Percentiles rank a stretch among this genome's conserved stretches.
Evolutionary conservation across 2,888 invertebrate species (phyloP).

Genomic region (Machimus rusticus): DNA sequence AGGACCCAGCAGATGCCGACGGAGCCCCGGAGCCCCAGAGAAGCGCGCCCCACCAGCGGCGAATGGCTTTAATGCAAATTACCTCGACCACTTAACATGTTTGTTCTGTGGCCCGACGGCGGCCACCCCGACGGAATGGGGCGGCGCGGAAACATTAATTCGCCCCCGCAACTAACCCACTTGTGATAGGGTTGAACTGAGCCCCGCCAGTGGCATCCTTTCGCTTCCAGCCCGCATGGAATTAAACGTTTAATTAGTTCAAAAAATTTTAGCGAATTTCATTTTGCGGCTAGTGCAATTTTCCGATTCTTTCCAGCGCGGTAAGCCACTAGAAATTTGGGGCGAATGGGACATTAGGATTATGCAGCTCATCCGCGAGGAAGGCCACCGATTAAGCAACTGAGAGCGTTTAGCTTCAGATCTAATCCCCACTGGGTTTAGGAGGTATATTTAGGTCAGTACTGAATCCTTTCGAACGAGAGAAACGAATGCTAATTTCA

Average conservation of each 20-base stretch:
- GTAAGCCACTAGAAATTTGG: background rate
- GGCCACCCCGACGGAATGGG: background rate
- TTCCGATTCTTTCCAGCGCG: background rate
- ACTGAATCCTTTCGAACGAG: background rate
- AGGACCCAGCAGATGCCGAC: background rate
- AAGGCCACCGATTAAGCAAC: background rate
- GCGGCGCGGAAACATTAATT: background rate
- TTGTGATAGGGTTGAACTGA: background rate
- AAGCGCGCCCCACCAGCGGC: background rate
- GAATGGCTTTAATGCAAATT: constrained; percentile 29
- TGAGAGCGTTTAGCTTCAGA: background rate
- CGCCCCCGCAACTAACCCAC: background rate
- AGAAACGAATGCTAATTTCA: background rate
- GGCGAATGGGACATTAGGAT: background rate
- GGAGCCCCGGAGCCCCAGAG: background rate
- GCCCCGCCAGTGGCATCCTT: background rate
- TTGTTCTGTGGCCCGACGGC: background rate
- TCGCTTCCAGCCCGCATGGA: background rate
- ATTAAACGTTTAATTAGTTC: background rate
- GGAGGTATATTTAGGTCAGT: background rate
- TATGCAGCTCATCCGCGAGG: background rate
- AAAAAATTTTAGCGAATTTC: background rate
- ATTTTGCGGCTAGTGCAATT: background rate
- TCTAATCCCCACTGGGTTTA: background rate
- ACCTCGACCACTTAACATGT: constrained; percentile 22